Conservation (phyloP, 2,888 invertebrate genomes). For the Ceriagrion tenellum region DNA sequence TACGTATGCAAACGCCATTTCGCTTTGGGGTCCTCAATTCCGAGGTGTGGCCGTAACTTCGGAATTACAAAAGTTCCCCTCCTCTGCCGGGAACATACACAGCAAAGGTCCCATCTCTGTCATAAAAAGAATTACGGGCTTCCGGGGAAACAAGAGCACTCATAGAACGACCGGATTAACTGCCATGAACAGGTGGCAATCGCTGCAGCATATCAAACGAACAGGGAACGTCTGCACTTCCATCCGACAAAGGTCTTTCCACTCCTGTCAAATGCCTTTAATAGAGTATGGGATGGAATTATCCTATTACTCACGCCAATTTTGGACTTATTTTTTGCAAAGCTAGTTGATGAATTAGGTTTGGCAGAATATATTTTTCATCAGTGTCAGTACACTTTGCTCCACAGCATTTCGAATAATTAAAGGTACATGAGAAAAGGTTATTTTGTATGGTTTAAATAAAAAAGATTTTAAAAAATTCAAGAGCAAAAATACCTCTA, state of each 20-base stretch:
- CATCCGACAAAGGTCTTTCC: neutral
- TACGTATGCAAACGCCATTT: neutral
- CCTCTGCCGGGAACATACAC: neutral
- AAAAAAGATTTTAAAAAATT: too few relatives aligned
- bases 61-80: neutral
- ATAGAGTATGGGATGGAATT: neutral
- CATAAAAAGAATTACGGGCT: neutral
- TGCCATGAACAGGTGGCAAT: neutral
- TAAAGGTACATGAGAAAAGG: too few relatives aligned
- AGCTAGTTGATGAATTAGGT: too few relatives aligned
- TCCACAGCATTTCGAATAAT: too few relatives aligned
- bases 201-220: neutral
- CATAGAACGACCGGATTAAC: neutral
- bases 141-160: neutral
- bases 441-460: too few relatives aligned
- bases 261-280: neutral
- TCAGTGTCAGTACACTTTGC: too few relatives aligned
- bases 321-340: too few relatives aligned
- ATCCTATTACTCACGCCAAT: neutral
- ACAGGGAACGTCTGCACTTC: neutral
- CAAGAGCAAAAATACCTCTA: too few relatives aligned
- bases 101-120: neutral
- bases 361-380: too few relatives aligned
- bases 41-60: neutral
- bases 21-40: neutral